Base-by-base conservation (phyloP, 2,113 vertebrate genomes). In the Rhagologus leucostigma region DNA sequence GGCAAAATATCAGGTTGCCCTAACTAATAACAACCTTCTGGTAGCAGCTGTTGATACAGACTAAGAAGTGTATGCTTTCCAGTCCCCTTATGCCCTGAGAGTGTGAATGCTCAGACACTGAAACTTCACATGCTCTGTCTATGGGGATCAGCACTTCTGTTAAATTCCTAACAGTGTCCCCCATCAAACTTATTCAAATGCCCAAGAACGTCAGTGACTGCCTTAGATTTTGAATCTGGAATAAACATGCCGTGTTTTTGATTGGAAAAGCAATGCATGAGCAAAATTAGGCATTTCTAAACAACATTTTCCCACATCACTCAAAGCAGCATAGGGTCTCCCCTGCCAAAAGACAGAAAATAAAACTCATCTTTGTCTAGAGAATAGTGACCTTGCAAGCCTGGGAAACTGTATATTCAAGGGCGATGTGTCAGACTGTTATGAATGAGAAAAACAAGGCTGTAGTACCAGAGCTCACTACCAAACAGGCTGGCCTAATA, bases 301-400 rank as follows among this genome's bases (percentile, higher is more conserved):
- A 76, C 78, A 56, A 7, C 26, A 9, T 78, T 69, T 92, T 35
- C 65, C 44, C 29, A 16, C 24, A 57, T 62, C 33, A 35, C 16
- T 75, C 57, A 57, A 81, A 86, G 52, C 22, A 49, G 68, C 13
- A 13, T 69, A 68, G n/a, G 18, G 23, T 71, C 16, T 83, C 24
- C 29, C 35, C 35, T 4, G 3, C 6, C 7, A 55, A 84, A 90
- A 7, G 16, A 60, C 23, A 83, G 68, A 81, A 94, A 89, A 89
- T 63, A 75, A 67, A 92, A 87, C 77, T 94, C 70, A 95, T 83
- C 83, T 96, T 89, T 78, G 23, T 77, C 56, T 60, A 50, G 42
- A 68, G 64, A 93, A 81, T 23, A 64, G 62, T 37, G 1, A 81
- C 29, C 37, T 46, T 86, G 76, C 47, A 76, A 68, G 56, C 47